Evolutionary conservation across 2,888 invertebrate species (phyloP).

Genomic region (Hydropsyche betteni): DNA sequence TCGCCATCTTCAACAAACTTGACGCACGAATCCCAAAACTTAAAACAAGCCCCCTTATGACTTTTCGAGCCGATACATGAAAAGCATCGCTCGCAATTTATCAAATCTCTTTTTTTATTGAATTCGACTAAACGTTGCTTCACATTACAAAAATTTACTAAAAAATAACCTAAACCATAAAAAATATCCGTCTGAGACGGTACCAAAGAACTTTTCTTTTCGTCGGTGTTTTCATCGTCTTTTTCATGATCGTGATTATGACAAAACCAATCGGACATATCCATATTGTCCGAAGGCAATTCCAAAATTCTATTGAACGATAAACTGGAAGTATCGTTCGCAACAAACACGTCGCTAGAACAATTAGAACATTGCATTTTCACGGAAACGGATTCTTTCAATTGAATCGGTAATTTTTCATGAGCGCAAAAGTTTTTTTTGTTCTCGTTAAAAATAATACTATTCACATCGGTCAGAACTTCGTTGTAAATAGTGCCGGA

Average conservation of each 20-base stretch:
- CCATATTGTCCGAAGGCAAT: slow-evolving; percentile 68
- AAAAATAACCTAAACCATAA: slow-evolving; percentile 67
- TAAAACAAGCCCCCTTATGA: slow-evolving; percentile 59
- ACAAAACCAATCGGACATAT: slow-evolving; percentile 74
- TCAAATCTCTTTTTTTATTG: slow-evolving; percentile 60
- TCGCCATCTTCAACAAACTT: slow-evolving; percentile 57
- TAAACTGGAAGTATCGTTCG: slow-evolving; percentile 49
- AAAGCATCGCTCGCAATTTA: slow-evolving; percentile 68
- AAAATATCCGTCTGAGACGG: slow-evolving; percentile 67
- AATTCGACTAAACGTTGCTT: slow-evolving; percentile 62
- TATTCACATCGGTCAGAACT: slow-evolving; percentile 52
- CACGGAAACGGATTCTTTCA: slow-evolving; percentile 56
- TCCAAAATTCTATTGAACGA: slow-evolving; percentile 70
- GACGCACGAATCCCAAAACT: slow-evolving; percentile 69
- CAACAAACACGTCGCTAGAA: slow-evolving; percentile 59
- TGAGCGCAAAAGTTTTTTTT: slow-evolving; percentile 9
- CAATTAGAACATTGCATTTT: slow-evolving; percentile 61
- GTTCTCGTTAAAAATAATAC: not conserved
- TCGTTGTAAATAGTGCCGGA: slow-evolving; percentile 65
- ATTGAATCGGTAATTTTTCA: slow-evolving; percentile 55
- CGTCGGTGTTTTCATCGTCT: not conserved
- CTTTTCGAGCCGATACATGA: slow-evolving; percentile 67
- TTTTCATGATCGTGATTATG: slow-evolving; percentile 60
- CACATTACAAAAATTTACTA: slow-evolving; percentile 60
- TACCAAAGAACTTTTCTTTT: slow-evolving; percentile 55